Evolutionary conservation across 1,140 invertebrate species (phyloP).

Genomic region (Conus ventricosus): DNA sequence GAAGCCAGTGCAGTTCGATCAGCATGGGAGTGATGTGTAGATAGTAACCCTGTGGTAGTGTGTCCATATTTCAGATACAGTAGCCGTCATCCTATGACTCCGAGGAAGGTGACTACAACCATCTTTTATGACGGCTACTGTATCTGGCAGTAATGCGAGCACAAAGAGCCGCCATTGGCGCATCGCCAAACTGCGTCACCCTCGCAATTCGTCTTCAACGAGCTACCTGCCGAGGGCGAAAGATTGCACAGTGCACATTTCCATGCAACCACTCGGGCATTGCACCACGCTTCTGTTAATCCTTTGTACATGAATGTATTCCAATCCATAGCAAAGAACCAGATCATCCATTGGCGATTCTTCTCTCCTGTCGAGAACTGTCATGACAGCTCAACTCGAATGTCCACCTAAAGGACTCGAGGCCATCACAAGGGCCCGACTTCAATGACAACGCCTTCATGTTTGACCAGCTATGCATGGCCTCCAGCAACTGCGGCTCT

Average conservation of each 20-base stretch:
- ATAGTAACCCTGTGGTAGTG: too few species aligned
- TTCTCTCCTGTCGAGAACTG: slow-evolving; percentile 9
- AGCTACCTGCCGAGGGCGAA: slow-evolving; percentile 24
- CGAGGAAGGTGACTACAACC: too few species aligned
- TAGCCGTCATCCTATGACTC: too few species aligned
- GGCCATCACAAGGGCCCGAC: too few species aligned
- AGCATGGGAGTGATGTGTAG: too few species aligned
- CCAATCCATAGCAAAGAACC: slow-evolving; percentile 12
- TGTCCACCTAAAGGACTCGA: too few species aligned
- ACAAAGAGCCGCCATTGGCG: slow-evolving; percentile 25
- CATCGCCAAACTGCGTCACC: not conserved
- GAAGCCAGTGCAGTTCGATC: too few species aligned
- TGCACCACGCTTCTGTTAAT: slow-evolving; percentile 19
- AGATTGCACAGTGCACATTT: slow-evolving; percentile 24
- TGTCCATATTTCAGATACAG: too few species aligned
- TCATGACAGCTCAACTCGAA: slow-evolving; percentile 27
- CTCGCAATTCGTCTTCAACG: slow-evolving; percentile 10
- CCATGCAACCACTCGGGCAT: slow-evolving; percentile 7
- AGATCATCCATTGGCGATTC: not conserved
- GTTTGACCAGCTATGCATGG: too few species aligned
- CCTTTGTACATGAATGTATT: slow-evolving; percentile 31
- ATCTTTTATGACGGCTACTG: too few species aligned
- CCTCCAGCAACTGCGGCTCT: too few species aligned
- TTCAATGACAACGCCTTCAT: too few species aligned
- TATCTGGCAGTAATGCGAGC: slow-evolving; percentile 21